Percentiles rank a stretch among this genome's conserved stretches.
Evolutionary conservation across 2,113 vertebrate species (phyloP).

Genomic region (Pygoscelis adeliae): DNA sequence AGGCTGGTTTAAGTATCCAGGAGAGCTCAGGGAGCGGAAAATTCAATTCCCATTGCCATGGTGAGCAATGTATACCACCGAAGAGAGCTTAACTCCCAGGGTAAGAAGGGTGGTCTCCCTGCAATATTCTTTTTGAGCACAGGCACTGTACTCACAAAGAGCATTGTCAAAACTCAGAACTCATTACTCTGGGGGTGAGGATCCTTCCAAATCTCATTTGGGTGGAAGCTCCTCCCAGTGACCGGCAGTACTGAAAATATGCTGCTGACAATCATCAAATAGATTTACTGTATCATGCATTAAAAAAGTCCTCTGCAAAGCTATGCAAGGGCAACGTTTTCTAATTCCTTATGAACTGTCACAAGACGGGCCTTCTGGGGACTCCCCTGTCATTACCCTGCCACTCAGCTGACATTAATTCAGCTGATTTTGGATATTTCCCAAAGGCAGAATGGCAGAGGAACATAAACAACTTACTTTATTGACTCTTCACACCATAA

Average conservation of each 20-base stretch:
- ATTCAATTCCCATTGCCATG: slow-evolving; percentile 77
- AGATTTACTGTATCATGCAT: neutral
- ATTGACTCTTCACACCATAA: neutral
- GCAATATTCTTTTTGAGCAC: neutral
- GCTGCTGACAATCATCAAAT: neutral
- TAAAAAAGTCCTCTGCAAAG: neutral
- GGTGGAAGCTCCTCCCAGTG: neutral
- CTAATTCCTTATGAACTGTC: neutral
- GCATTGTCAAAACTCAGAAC: slow-evolving; percentile 19
- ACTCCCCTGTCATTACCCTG: neutral
- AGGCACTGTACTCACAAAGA: slow-evolving; percentile 40
- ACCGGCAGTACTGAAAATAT: neutral
- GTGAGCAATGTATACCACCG: slow-evolving; percentile 29
- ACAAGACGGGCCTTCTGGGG: neutral
- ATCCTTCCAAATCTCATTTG: slow-evolving; percentile 4
- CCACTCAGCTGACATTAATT: neutral
- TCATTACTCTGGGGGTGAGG: neutral
- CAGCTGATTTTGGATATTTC: neutral
- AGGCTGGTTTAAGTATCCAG: slow-evolving; percentile 63
- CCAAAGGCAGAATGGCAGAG: neutral
- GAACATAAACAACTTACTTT: neutral
- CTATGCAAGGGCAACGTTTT: neutral
- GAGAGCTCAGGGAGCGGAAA: slow-evolving; percentile 55
- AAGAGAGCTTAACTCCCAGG: slow-evolving; percentile 26
- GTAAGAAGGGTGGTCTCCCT: slow-evolving; percentile 46